Percentiles rank a stretch among this genome's conserved stretches.
Conservation (phyloP, 2,797 vertebrate species). For the Phrynocephalus forsythii region DNA sequence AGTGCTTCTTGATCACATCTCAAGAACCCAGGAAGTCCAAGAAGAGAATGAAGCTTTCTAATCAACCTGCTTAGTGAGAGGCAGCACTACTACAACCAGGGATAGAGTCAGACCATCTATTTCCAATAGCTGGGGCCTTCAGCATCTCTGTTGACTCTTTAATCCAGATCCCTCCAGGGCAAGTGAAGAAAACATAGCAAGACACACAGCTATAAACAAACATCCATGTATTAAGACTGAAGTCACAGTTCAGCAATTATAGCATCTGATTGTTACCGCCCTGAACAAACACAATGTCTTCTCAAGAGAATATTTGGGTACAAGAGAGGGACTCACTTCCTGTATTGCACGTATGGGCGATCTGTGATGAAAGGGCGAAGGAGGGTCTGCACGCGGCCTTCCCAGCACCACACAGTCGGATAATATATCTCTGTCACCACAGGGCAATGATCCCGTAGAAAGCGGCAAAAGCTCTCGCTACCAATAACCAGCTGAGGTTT, state of each 20-base stretch:
- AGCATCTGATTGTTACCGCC: background rate
- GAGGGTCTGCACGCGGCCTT: slow-evolving; percentile 93
- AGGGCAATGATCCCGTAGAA: slow-evolving; percentile 92
- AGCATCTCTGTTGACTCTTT: background rate
- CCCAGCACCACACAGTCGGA: slow-evolving; percentile 99
- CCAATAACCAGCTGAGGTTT: slow-evolving; percentile 95
- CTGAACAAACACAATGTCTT: background rate
- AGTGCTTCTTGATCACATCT: too few relatives aligned
- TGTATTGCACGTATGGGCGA: slow-evolving; percentile 91
- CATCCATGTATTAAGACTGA: too few relatives aligned
- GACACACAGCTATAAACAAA: background rate
- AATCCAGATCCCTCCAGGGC: background rate
- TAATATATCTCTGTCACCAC: slow-evolving; percentile 97
- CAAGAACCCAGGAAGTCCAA: background rate
- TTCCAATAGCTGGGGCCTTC: background rate
- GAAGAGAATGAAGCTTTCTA: background rate
- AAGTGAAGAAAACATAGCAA: background rate
- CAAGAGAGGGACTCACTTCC: slow-evolving; percentile 87
- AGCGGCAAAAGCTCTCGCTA: slow-evolving; percentile 90
- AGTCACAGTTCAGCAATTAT: background rate
- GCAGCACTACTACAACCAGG: background rate
- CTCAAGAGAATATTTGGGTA: background rate
- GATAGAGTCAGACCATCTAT: background rate
- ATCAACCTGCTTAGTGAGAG: background rate
- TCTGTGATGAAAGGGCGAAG: slow-evolving; percentile 95